Conservation (phyloP, 2,797 vertebrate genomes). For the Ctenopoma multispine region DNA sequence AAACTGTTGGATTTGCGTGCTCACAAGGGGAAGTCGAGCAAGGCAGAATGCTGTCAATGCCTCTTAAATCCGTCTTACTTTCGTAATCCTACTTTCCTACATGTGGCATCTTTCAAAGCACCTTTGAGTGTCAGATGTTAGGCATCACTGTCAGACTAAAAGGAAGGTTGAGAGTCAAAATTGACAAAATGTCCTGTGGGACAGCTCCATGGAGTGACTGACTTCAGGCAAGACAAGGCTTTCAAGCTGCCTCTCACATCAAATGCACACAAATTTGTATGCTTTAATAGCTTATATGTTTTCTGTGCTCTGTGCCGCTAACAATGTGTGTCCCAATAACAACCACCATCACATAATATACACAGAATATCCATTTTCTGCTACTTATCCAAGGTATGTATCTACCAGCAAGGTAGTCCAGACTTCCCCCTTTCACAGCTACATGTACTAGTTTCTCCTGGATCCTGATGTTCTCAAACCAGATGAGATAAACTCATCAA, state of each 20-base stretch:
- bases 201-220: slow-evolving; percentile 9
- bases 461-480: too few species aligned
- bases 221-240: slow-evolving; percentile 18
- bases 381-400: too few species aligned
- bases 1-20: slow-evolving; percentile 1
- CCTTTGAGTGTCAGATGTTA: slow-evolving; percentile 28
- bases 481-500: too few species aligned
- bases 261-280: neutral
- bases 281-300: neutral
- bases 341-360: neutral
- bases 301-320: neutral
- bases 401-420: too few species aligned
- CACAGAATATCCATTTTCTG: too few species aligned
- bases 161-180: slow-evolving; percentile 8
- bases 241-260: neutral
- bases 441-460: too few species aligned
- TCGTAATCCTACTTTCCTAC: slow-evolving; percentile 18
- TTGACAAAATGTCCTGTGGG: slow-evolving; percentile 21
- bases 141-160: slow-evolving; percentile 18
- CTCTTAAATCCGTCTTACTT: slow-evolving; percentile 37
- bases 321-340: neutral
- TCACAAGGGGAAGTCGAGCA: slow-evolving; percentile 24
- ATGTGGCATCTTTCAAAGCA: slow-evolving; percentile 27
- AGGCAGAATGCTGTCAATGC: slow-evolving; percentile 15
- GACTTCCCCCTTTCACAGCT: too few species aligned